A percentile compares a stretch with the other conserved stretches of the same genome.
Evolutionary conservation across 2,113 vertebrate genomes (phyloP).

Genomic region (Haliaeetus leucogaster): DNA sequence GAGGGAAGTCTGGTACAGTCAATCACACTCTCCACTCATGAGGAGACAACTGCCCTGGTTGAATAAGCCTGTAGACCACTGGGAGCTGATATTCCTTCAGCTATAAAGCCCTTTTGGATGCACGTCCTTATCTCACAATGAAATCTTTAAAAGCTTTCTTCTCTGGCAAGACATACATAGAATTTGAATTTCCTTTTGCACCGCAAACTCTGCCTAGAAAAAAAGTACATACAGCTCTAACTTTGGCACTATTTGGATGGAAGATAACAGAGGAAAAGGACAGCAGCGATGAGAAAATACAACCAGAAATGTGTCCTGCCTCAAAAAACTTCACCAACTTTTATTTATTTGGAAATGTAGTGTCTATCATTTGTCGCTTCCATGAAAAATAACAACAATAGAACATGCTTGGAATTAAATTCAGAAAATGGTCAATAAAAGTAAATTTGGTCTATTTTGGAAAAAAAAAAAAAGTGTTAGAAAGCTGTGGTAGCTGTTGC

Average conservation of each 20-base stretch:
- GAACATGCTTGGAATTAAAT: background rate
- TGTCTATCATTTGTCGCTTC: background rate
- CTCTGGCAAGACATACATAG: background rate
- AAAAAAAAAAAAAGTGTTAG: background rate
- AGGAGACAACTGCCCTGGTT: conserved; percentile 9
- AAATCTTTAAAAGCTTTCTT: conserved; percentile 55
- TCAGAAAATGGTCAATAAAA: background rate
- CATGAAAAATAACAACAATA: background rate
- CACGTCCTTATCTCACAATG: conserved; percentile 22
- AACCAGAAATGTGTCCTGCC: background rate
- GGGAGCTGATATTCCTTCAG: conserved; percentile 38
- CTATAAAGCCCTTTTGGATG: conserved; percentile 25
- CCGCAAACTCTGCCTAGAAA: background rate
- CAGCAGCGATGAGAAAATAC: background rate
- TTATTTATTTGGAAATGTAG: background rate
- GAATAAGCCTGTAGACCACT: conserved; percentile 31
- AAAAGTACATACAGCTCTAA: background rate
- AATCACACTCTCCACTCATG: background rate
- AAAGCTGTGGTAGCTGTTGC: background rate
- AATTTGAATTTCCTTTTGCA: conserved; percentile 26
- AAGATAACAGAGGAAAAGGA: background rate
- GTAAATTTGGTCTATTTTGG: background rate
- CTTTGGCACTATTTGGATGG: background rate
- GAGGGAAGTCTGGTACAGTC: background rate
- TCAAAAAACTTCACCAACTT: background rate